Evolutionary conservation across 2,888 invertebrate species (phyloP).

Genomic region (Drosophila ezoana): DNA sequence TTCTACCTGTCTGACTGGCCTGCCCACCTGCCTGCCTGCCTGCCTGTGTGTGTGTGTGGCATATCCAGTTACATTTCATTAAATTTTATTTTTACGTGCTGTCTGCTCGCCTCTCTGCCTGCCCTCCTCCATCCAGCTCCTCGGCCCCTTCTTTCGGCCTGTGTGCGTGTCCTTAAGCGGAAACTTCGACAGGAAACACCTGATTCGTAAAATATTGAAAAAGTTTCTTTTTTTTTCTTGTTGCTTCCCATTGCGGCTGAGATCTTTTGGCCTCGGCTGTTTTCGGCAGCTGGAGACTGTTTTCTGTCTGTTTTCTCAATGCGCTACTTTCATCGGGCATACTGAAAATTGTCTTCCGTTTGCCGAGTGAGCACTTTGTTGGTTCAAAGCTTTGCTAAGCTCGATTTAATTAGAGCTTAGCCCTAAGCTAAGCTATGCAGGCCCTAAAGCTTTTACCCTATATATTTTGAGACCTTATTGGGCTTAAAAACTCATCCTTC

Average conservation of each 20-base stretch:
- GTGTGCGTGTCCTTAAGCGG: slow-evolving; percentile 79
- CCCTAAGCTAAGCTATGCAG: no score
- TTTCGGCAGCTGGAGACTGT: slow-evolving; percentile 33
- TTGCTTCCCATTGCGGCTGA: slow-evolving; percentile 29
- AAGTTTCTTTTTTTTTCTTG: slow-evolving; percentile 57
- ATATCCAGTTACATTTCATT: slow-evolving; percentile 81
- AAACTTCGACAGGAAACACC: slow-evolving; percentile 81
- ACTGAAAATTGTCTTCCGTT: neutral
- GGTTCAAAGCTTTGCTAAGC: neutral
- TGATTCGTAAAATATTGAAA: slow-evolving; percentile 81
- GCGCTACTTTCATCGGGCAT: slow-evolving; percentile 35
- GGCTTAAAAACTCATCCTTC: no score
- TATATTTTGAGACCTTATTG: no score
- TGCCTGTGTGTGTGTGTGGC: slow-evolving; percentile 40
- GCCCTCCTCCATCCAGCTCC: neutral
- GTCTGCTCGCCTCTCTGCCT: slow-evolving; percentile 54
- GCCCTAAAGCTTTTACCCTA: neutral
- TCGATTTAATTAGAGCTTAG: no score
- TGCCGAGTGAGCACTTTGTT: neutral
- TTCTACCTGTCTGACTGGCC: slow-evolving; percentile 65
- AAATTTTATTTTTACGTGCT: slow-evolving; percentile 78
- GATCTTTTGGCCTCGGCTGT: slow-evolving; percentile 42
- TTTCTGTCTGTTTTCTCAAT: slow-evolving; percentile 27
- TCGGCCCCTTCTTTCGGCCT: neutral
- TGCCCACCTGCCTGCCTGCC: neutral